phyloP scores from a whole-genome alignment of 2,888 invertebrate genomes.

The Thymelicus acteon region DNA sequence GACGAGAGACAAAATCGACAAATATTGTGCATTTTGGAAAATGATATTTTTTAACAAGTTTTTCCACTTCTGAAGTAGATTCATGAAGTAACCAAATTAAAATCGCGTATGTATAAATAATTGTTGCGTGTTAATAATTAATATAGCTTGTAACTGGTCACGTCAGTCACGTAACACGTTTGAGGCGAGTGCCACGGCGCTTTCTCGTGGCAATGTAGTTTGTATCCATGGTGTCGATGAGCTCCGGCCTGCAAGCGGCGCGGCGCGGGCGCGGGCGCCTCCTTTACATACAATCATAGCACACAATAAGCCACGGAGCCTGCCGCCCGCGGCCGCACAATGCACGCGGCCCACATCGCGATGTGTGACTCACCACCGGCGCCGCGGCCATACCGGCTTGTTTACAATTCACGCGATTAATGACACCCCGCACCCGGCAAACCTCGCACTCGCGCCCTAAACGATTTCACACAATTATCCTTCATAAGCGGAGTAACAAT shows the following conservation, averaged over 20 bases:
- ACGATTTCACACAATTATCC: slow-evolving; percentile 42
- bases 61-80: too few relatives aligned
- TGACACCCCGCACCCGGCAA: slow-evolving; percentile 63
- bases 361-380: slow-evolving; percentile 75
- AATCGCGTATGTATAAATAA: neutral
- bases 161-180: slow-evolving; percentile 40
- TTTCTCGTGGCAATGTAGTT: slow-evolving; percentile 53
- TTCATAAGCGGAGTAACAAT: slow-evolving; percentile 27
- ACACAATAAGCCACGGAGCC: slow-evolving; percentile 57
- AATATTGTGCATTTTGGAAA: too few relatives aligned
- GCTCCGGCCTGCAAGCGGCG: slow-evolving; percentile 52
- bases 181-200: slow-evolving; percentile 46
- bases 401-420: slow-evolving; percentile 77
- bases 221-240: slow-evolving; percentile 62
- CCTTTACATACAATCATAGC: slow-evolving; percentile 81
- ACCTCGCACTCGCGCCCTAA: slow-evolving; percentile 46
- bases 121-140: too few relatives aligned
- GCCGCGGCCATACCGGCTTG: slow-evolving; percentile 66
- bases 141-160: slow-evolving; percentile 21
- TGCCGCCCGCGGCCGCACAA: slow-evolving; percentile 54
- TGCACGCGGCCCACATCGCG: slow-evolving; percentile 73
- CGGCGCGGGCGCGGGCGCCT: slow-evolving; percentile 67
- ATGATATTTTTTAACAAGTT: too few relatives aligned
- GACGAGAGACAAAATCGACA: too few relatives aligned
- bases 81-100: too few relatives aligned